Conservation (phyloP, 2,888 invertebrate species). For the Tyria jacobaeae region DNA sequence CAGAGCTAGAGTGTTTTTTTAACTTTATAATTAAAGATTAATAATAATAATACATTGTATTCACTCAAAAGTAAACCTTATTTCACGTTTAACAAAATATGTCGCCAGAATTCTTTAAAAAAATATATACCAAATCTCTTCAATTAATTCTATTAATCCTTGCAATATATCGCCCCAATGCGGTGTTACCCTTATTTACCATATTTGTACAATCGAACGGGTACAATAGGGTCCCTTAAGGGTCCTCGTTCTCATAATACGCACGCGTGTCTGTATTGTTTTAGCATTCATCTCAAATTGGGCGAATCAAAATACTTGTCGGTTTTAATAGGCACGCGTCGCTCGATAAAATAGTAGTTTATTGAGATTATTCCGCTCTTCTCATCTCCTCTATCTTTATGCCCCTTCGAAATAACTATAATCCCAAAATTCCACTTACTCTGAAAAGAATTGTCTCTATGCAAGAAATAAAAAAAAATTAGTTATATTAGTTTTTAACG, state of each 20-base stretch:
- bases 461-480: too few species aligned
- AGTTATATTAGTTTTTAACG: too few species aligned
- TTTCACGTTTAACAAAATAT: too few species aligned
- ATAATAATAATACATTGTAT: too few species aligned
- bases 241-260: constrained; percentile 9
- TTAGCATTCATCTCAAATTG: constrained; percentile 30
- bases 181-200: constrained; percentile 10
- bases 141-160: constrained; percentile 11
- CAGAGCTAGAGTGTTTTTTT: too few species aligned
- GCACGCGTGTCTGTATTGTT: constrained; percentile 27
- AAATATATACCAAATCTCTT: neutral
- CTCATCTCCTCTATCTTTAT: neutral
- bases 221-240: constrained; percentile 2
- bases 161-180: constrained; percentile 9
- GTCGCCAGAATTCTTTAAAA: too few species aligned
- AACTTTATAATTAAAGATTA: too few species aligned
- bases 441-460: too few species aligned
- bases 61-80: too few species aligned
- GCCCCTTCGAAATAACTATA: neutral
- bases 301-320: constrained; percentile 18
- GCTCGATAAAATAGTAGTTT: neutral
- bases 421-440: neutral
- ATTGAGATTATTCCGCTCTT: constrained; percentile 1
- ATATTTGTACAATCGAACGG: constrained; percentile 5
- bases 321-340: constrained; percentile 16